Percentiles rank a stretch among this genome's conserved stretches.
Conservation (phyloP, 2,888 invertebrate species). For the Oscheius sp. region DNA sequence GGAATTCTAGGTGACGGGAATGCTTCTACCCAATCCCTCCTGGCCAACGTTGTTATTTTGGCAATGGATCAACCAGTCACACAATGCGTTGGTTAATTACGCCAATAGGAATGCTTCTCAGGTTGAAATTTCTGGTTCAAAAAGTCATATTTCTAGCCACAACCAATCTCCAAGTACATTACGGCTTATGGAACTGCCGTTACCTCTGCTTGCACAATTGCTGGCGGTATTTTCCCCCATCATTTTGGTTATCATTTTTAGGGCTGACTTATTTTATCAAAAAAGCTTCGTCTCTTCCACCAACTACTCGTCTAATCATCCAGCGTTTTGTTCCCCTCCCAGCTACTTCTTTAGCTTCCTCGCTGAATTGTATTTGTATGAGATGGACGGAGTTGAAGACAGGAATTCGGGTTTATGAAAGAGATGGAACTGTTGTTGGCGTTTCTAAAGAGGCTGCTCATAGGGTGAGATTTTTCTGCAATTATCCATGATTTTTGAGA, state of each 20-base stretch:
- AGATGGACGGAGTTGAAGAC: conserved; percentile 69
- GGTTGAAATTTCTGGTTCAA: conserved; percentile 68
- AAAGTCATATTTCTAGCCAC: conserved; percentile 53
- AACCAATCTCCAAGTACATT: conserved; percentile 71
- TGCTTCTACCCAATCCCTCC: conserved; percentile 73
- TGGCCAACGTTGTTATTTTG: conserved; percentile 72
- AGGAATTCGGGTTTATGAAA: conserved; percentile 73
- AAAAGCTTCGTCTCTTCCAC: conserved; percentile 44
- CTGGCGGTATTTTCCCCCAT: conserved; percentile 27
- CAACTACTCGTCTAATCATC: conserved; percentile 71
- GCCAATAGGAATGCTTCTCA: conserved; percentile 74
- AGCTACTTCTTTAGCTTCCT: conserved; percentile 63
- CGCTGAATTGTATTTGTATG: conserved; percentile 73
- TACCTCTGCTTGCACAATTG: conserved; percentile 70
- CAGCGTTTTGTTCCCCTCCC: conserved; percentile 65
- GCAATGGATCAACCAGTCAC: conserved; percentile 75
- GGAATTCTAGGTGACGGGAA: conserved; percentile 71
- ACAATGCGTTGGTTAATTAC: conserved; percentile 75
- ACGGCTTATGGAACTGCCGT: conserved; percentile 74
- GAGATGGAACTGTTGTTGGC: conserved; percentile 71
- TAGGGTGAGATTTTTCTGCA: conserved; percentile 69
- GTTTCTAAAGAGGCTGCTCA: conserved; percentile 73
- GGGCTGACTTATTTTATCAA: conserved; percentile 56
- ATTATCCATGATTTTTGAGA: conserved; percentile 47
- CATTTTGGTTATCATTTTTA: conserved; percentile 11